Base-by-base conservation (phyloP, 1,140 invertebrate genomes). In the Helicoverpa armigera region DNA sequence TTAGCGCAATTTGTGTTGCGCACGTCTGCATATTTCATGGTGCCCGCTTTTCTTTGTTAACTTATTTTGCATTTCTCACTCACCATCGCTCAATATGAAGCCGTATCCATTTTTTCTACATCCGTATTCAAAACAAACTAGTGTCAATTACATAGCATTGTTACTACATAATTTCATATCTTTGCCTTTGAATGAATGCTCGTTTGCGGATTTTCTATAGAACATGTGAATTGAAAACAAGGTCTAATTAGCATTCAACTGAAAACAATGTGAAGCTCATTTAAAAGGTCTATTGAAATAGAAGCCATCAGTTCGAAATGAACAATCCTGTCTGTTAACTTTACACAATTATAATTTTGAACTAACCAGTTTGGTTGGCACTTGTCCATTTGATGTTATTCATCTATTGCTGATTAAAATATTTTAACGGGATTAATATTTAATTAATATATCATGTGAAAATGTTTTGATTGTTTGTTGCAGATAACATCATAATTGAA, bases 1-100 rank as follows among this genome's bases (percentile, higher is more conserved):
- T 88, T 90, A 88, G 86, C 86, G 80, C 82, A 90, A 90, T 88
- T 88, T 88, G 83, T 85, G 82, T 86, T 80, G 84, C 79, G 80
- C 85, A 85, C 85, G 86, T 86, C 76, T 88, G 82, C 85, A 87
- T 87, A 87, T 85, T 86, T 86, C 70, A 83, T 82, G 70, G 74
- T 80, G 18, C 82, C 61, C 77, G 60, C 43, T 79, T 82, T 82
- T 58, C 80, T 81, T 85, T 87, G 75, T 83, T 83, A 79, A 82
- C 81, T 82, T 83, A 83, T 82, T 86, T 83, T 72, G 78, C 78
- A 81, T 82, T 85, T 60, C 35, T 60, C 54, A 73, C 67, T 76
- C 63, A 79, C 67, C 43, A 75, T 54, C 11, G 50, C 31, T 58
- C 29, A 73, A 73, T 72, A 69, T 72, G 69, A 54, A 29, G 51